phyloP scores from a whole-genome alignment of 2,113 vertebrate genomes.

The western clawed frog (Xenopus tropicalis) region DNA sequence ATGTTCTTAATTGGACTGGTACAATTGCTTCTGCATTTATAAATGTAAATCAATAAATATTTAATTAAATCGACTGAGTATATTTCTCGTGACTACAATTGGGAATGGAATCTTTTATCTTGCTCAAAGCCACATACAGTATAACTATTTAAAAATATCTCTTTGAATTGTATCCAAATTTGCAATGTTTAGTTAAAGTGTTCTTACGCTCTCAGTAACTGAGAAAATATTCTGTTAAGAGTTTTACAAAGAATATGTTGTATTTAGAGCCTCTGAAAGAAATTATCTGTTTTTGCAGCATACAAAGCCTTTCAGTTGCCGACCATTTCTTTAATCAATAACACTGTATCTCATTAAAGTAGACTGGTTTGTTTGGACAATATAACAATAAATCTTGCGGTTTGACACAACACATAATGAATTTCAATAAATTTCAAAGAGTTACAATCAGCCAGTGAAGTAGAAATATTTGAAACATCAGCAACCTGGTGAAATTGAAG shows the following conservation, averaged over 20 bases:
- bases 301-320: constrained; percentile 40
- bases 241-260: constrained; percentile 14
- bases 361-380: constrained; percentile 41
- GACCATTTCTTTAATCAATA: constrained; percentile 45
- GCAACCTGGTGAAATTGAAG: constrained; percentile 40
- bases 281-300: constrained; percentile 31
- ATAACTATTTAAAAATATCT: too few species aligned
- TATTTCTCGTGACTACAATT: too few species aligned
- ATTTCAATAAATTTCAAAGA: constrained; percentile 45
- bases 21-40: too few species aligned
- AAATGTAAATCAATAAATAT: too few species aligned
- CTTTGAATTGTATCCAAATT: too few species aligned
- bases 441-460: constrained; percentile 40
- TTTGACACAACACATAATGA: constrained; percentile 43
- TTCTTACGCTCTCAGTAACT: too few species aligned
- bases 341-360: constrained; percentile 44
- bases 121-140: too few species aligned
- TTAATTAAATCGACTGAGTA: too few species aligned
- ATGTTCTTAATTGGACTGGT: too few species aligned
- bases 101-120: too few species aligned
- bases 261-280: constrained; percentile 17
- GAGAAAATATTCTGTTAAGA: too few species aligned
- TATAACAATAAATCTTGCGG: constrained; percentile 43
- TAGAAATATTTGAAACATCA: constrained; percentile 43
- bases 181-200: too few species aligned